Evolutionary conservation across 2,888 invertebrate species (phyloP).

Genomic region (Neoascia interrupta): DNA sequence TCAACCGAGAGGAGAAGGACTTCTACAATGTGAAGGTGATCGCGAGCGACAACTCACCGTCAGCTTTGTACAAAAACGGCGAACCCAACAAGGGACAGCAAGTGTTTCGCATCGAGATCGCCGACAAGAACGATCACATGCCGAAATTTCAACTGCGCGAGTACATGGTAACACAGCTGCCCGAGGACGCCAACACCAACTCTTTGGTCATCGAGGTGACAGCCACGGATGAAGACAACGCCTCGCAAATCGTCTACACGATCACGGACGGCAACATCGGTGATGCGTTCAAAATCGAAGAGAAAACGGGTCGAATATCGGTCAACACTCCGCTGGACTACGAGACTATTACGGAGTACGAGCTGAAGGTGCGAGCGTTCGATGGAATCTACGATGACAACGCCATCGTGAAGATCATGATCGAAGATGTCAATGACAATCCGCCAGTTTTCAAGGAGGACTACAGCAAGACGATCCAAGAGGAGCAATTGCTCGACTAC

Average conservation of each 20-base stretch:
- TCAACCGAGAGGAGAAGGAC: constrained; percentile 92
- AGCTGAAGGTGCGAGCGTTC: constrained; percentile 89
- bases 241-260: constrained; percentile 91
- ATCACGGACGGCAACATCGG: constrained; percentile 92
- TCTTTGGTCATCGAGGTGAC: constrained; percentile 92
- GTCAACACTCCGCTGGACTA: constrained; percentile 90
- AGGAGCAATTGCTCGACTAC: constrained; percentile 85
- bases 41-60: constrained; percentile 94
- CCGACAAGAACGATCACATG: constrained; percentile 97
- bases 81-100: constrained; percentile 89
- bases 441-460: constrained; percentile 90
- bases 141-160: constrained; percentile 91
- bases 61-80: constrained; percentile 84
- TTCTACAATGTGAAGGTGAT: constrained; percentile 94
- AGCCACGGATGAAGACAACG: constrained; percentile 93
- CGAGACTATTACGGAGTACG: constrained; percentile 91
- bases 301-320: constrained; percentile 90
- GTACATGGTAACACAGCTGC: constrained; percentile 87
- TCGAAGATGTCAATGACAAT: constrained; percentile 96
- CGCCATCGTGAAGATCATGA: constrained; percentile 90
- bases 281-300: constrained; percentile 92
- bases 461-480: constrained; percentile 87
- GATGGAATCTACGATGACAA: constrained; percentile 92
- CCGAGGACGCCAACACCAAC: constrained; percentile 91
- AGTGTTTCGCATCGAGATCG: constrained; percentile 93